Evolutionary conservation across 2,113 vertebrate species (phyloP).

Genomic region (Syngnathus scovelli): DNA sequence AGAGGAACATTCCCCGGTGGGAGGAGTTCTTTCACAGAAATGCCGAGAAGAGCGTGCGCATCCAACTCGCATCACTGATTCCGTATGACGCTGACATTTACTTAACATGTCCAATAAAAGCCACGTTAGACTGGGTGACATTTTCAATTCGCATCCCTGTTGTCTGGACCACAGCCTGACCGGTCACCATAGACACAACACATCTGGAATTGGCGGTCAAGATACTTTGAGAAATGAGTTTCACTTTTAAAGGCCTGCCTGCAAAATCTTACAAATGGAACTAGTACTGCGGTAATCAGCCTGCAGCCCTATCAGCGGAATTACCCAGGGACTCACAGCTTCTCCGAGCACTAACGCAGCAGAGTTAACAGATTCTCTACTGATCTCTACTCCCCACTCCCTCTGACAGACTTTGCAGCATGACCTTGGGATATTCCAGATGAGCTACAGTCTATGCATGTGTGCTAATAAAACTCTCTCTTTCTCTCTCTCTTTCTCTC

Average conservation of each 20-base stretch:
- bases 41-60: conserved; percentile 29
- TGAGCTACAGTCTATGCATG: conserved; percentile 31
- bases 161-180: conserved; percentile 18
- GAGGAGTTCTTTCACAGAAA: conserved; percentile 35
- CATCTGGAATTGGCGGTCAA: conserved; percentile 48
- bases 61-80: conserved; percentile 22
- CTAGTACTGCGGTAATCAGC: conserved; percentile 47
- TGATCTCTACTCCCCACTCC: conserved; percentile 35
- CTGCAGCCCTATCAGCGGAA: conserved; percentile 50
- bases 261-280: conserved; percentile 52
- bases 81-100: conserved; percentile 44
- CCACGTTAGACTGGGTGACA: conserved; percentile 27
- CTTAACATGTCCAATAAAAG: conserved; percentile 50
- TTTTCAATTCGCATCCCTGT: conserved; percentile 22
- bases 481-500: conserved; percentile 8
- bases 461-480: conserved; percentile 7
- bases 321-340: conserved; percentile 45
- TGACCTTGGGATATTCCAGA: conserved; percentile 59
- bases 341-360: conserved; percentile 41
- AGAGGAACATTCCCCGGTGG: conserved; percentile 25
- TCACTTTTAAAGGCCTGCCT: conserved; percentile 50
- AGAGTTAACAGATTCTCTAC: conserved; percentile 39
- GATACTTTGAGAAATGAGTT: conserved; percentile 52
- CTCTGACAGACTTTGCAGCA: conserved; percentile 55
- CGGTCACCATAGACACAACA: conserved; percentile 38